These are phyloP conservation scores for Lanius collurio DNA, from an alignment of 2,113 vertebrate species.

Conservation along the genomic window DNA sequence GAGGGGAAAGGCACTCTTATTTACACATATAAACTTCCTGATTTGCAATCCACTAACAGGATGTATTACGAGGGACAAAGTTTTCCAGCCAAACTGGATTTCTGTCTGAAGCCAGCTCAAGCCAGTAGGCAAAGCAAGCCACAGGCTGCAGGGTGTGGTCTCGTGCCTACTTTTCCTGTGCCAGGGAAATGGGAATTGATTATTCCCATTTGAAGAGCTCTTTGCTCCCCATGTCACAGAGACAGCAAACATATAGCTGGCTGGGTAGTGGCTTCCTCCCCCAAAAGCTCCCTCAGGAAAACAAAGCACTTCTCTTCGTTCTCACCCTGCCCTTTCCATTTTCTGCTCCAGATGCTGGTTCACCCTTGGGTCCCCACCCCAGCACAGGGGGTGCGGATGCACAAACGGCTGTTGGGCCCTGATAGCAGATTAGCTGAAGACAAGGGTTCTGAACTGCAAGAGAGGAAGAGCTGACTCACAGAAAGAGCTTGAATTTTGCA, in stretches of 20 bases:
- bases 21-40: background rate
- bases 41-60: conserved; percentile 26
- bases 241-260: background rate
- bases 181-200: background rate
- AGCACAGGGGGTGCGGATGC: background rate
- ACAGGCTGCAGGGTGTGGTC: background rate
- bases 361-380: background rate
- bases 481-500: background rate
- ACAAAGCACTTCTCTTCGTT: background rate
- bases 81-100: conserved; percentile 48
- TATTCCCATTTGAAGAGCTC: background rate
- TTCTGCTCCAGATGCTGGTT: background rate
- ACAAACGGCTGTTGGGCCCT: background rate
- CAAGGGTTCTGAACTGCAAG: background rate
- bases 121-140: background rate
- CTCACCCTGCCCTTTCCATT: background rate
- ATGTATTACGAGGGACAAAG: background rate
- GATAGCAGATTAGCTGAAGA: conserved; percentile 43
- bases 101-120: background rate
- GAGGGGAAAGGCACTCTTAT: background rate
- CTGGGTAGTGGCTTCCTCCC: background rate
- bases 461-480: background rate
- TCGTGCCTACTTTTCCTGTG: background rate
- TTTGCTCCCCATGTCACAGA: background rate
- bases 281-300: background rate